Conservation (phyloP, 2,113 vertebrate species). For the Crotalus viridis region DNA sequence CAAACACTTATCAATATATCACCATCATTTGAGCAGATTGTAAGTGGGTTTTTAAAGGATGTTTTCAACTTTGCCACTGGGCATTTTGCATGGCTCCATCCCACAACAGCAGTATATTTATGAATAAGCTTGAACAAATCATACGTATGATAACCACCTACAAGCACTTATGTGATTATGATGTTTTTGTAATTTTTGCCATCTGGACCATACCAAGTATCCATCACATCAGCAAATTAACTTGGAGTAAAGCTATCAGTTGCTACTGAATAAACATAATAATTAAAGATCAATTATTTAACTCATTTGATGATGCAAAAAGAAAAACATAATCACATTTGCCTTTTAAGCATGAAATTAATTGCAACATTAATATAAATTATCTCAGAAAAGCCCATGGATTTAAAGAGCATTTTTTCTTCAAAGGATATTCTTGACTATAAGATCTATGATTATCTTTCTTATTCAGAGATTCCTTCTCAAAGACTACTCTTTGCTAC, state of each 20-base stretch:
- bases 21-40: background rate
- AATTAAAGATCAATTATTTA: background rate
- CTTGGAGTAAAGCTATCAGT: background rate
- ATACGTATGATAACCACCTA: background rate
- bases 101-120: background rate
- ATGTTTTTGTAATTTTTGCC: background rate
- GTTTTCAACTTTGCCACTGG: background rate
- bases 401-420: background rate
- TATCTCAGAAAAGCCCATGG: background rate
- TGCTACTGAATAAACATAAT: background rate
- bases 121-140: slow-evolving; percentile 9
- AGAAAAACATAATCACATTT: background rate
- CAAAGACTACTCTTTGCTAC: background rate
- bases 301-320: background rate
- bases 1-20: background rate
- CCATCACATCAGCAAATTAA: background rate
- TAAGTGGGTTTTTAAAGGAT: slow-evolving; percentile 3
- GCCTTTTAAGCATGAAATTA: background rate
- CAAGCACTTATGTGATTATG: background rate
- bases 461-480: too few relatives aligned
- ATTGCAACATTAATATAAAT: background rate
- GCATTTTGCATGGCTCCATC: background rate
- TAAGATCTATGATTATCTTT: background rate
- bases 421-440: background rate
- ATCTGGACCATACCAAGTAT: background rate